A percentile compares a stretch with the other conserved stretches of the same genome.
These are phyloP conservation scores for Neocloeon triangulifer DNA, from an alignment of 1,140 invertebrate species.

Conservation along the genomic window DNA sequence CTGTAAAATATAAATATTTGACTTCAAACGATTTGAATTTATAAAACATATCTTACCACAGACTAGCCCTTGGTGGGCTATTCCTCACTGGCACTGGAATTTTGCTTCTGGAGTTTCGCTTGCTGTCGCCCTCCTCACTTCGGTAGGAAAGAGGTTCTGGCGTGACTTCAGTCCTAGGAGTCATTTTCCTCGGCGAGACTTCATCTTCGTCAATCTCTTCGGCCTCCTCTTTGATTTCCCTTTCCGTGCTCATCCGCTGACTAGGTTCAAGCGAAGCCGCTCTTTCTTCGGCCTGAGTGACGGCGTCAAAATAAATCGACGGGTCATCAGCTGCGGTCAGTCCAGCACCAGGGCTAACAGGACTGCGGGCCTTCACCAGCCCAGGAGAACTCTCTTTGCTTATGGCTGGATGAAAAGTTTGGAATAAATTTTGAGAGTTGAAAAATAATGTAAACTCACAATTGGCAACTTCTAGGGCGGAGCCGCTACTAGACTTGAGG, in stretches of 20 bases:
- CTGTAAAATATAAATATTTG: too few relatives aligned
- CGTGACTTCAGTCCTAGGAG: not conserved
- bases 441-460: constrained; percentile 2
- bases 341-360: constrained; percentile 20
- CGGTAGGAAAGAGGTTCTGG: not conserved
- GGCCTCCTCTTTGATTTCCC: constrained; percentile 13
- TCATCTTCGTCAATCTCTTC: constrained; percentile 12
- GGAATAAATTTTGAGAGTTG: not conserved
- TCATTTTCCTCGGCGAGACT: constrained; percentile 11
- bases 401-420: too few relatives aligned
- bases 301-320: constrained; percentile 35
- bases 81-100: constrained; percentile 21
- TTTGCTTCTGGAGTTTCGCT: constrained; percentile 18
- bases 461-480: not conserved
- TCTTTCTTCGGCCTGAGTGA: constrained; percentile 13
- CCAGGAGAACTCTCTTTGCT: constrained; percentile 1
- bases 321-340: constrained; percentile 22
- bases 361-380: constrained; percentile 13
- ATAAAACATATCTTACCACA: constrained; percentile 16
- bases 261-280: constrained; percentile 9
- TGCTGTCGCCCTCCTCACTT: not conserved
- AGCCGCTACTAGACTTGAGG: constrained; percentile 8
- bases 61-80: constrained; percentile 21
- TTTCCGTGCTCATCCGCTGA: constrained; percentile 12
- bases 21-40: too few relatives aligned